Evolutionary conservation across 1,140 invertebrate species (phyloP).

Genomic region (Trachymyrmex cornetzi): DNA sequence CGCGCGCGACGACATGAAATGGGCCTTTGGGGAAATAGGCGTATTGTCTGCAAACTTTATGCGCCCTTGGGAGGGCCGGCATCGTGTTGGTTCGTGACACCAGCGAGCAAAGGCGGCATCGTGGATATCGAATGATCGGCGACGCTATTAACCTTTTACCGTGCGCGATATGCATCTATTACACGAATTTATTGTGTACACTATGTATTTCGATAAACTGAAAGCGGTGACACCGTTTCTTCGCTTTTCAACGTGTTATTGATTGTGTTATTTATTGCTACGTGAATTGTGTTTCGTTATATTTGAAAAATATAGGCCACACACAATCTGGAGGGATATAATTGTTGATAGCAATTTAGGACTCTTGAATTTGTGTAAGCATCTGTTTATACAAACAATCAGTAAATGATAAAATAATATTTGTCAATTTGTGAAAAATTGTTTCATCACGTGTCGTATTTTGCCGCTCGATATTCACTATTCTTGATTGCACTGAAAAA

Average conservation of each 20-base stretch:
- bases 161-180: slow-evolving; percentile 28
- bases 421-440: neutral
- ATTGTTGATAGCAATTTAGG: neutral
- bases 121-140: slow-evolving; percentile 20
- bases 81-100: neutral
- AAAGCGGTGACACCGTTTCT: neutral
- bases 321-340: neutral
- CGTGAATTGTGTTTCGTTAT: neutral
- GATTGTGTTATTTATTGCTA: slow-evolving; percentile 15
- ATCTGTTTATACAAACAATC: neutral
- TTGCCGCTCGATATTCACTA: neutral
- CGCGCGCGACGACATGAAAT: slow-evolving; percentile 51
- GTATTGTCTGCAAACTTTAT: slow-evolving; percentile 54
- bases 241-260: neutral
- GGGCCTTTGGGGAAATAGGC: slow-evolving; percentile 52
- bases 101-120: neutral
- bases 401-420: neutral
- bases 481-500: neutral
- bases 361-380: neutral
- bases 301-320: neutral
- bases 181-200: slow-evolving; percentile 24
- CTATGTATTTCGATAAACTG: neutral
- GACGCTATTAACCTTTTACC: slow-evolving; percentile 44
- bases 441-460: neutral
- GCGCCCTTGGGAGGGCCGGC: neutral